A percentile compares a stretch with the other conserved stretches of the same genome.
Evolutionary conservation across 2,888 invertebrate species (phyloP).

Genomic region (Tetragnatha montana): DNA sequence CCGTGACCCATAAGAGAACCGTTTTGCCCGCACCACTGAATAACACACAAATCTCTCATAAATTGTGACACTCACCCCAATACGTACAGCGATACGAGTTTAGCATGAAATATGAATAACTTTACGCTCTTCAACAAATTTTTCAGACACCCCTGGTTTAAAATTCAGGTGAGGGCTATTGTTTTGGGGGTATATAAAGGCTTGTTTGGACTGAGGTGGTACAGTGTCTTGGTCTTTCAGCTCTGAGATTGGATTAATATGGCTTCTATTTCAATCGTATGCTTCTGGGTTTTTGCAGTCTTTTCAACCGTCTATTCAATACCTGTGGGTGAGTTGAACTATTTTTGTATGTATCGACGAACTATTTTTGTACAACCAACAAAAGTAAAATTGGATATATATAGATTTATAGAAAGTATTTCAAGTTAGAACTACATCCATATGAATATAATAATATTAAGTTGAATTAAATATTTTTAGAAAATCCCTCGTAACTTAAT

Average conservation of each 20-base stretch:
- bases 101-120: conserved; percentile 62
- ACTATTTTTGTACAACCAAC: too few species aligned
- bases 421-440: too few species aligned
- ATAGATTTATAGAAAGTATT: too few species aligned
- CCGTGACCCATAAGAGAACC: conserved; percentile 44
- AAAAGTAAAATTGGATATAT: too few species aligned
- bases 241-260: neutral
- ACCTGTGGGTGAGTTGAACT: conserved; percentile 37
- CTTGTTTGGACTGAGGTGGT: neutral
- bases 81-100: neutral
- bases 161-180: conserved; percentile 19
- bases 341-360: too few species aligned
- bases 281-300: neutral
- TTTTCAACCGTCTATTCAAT: neutral
- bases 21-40: conserved; percentile 28
- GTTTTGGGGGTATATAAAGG: conserved; percentile 33
- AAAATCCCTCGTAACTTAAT: too few species aligned
- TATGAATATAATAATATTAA: too few species aligned
- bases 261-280: neutral
- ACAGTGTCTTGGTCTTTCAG: neutral
- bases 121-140: conserved; percentile 40
- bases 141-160: conserved; percentile 2
- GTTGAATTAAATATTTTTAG: too few species aligned
- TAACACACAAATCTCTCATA: too few species aligned
- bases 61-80: too few species aligned